Percentiles rank a stretch among this genome's conserved stretches.
phyloP scores from a whole-genome alignment of 1,140 invertebrate genomes.

The silkworm (Bombyx mori) region ASM3026992v2 NC_085114.1:10766501-10767000 shows the following conservation, averaged over 20 bases:
- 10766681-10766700: constrained; percentile 79
- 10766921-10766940: constrained; percentile 77
- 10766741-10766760: constrained; percentile 82
- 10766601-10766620: constrained; percentile 87
- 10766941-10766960: constrained; percentile 89
- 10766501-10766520: constrained; percentile 86
- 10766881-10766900: constrained; percentile 88
- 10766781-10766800: constrained; percentile 77
- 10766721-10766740: constrained; percentile 90
- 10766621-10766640: constrained; percentile 63
- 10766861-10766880: constrained; percentile 80
- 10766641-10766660: constrained; percentile 54
- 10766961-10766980: constrained; percentile 80
- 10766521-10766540: constrained; percentile 78
- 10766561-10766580: constrained; percentile 84
- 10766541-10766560: constrained; percentile 89
- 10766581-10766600: constrained; percentile 83
- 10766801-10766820: constrained; percentile 74
- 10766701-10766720: constrained; percentile 82
- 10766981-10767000: constrained; percentile 79
- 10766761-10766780: constrained; percentile 78
- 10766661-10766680: constrained; percentile 81
- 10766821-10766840: constrained; percentile 70
- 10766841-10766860: constrained; percentile 78
- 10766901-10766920: constrained; percentile 90